Base-by-base conservation (phyloP, 2,888 invertebrate species). In the Candidula unifasciata region DNA sequence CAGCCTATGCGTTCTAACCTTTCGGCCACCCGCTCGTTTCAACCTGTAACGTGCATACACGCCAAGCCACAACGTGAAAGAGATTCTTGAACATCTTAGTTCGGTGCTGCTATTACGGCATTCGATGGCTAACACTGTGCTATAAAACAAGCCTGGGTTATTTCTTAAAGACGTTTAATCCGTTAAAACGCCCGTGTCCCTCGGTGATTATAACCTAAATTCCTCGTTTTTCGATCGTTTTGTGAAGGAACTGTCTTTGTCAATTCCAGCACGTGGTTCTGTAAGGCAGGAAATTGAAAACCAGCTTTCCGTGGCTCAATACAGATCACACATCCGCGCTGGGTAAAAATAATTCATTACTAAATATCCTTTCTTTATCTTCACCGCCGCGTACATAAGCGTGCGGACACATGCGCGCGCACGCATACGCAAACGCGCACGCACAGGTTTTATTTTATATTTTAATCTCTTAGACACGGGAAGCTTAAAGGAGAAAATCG, bases 251-350 rank as follows among this genome's bases (percentile, higher is more conserved):
- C 30, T 35, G 68, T 80, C 66, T 44, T 60, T 73, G 80, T 71
- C 71, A 6, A 80, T 27, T 69, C 44, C 35, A n/a, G 24, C 44
- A 10, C 35, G 37, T 44, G 64, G 37, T 74, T 54, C 73, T 37
- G n/a, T 6, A 6, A 13, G 74, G 3, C 82, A 35, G 82, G 82
- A 82, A 82, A 82, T 82, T 82, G 82, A 73, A 74, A 57, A 71
- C 54, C 54, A 33, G 44, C 71, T n/a, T 52, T 54, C 82, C 21
- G n/a, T 44, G n/a, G 69, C 68, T 35, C 80, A 52, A 24, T 37
- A 66, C 68, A 27, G 80, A 44, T 37, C 80, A 44, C 44, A 52
- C 54, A 52, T 52, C 30, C 44, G 33, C 44, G 44, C 30, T 1
- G 37, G 18, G 66, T 52, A 68, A 44, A 64, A 80, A 21, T 68